phyloP scores from a whole-genome alignment of 2,113 vertebrate species.

The Chinchilla lanigera region DNA sequence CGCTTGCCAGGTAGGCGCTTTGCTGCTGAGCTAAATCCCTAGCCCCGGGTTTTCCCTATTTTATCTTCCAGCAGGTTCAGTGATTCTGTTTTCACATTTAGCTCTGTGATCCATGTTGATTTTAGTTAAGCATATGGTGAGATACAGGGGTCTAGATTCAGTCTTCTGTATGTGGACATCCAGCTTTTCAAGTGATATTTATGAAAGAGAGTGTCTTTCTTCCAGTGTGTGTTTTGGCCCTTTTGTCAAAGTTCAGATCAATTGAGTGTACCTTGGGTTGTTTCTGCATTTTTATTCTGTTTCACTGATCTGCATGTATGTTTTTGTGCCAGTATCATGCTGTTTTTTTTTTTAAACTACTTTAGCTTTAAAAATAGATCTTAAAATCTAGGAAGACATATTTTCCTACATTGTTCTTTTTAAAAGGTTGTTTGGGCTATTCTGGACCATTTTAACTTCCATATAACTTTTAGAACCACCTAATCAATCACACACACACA shows the following conservation, averaged over 20 bases:
- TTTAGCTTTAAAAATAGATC: neutral
- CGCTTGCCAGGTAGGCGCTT: no score
- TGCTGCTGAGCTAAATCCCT: no score
- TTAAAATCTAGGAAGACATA: neutral
- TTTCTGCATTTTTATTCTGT: neutral
- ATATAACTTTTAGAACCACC: neutral
- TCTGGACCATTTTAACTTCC: neutral
- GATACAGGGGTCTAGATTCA: neutral
- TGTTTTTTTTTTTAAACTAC: neutral
- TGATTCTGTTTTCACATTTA: neutral
- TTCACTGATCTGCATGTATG: neutral
- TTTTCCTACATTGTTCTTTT: slow-evolving; percentile 1
- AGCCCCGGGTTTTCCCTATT: neutral
- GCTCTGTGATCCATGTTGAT: neutral
- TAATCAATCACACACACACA: neutral
- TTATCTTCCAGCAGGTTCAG: neutral
- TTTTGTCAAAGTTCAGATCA: neutral
- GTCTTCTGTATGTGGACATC: neutral
- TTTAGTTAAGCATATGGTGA: neutral
- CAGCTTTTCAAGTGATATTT: neutral
- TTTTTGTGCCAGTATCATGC: neutral
- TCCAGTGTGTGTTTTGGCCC: neutral
- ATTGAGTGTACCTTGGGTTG: neutral
- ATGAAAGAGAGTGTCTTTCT: neutral
- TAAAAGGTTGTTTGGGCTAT: neutral